phyloP scores from a whole-genome alignment of 1,140 invertebrate genomes.

The Neomicropteryx cornuta region DNA sequence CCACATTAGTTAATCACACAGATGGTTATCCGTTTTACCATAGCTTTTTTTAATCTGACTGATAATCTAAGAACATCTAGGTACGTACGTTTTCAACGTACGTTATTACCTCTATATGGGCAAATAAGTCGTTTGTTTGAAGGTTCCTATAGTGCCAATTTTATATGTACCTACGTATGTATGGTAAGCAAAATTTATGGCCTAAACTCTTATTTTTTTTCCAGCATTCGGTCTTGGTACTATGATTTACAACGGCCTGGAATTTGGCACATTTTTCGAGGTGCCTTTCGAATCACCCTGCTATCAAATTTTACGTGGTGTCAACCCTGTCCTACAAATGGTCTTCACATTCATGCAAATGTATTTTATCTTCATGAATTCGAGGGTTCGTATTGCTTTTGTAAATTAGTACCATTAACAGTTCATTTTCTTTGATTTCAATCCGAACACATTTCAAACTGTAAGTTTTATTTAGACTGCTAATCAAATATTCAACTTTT shows the following conservation, averaged over 20 bases:
- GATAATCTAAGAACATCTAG: no score
- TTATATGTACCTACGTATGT: no score
- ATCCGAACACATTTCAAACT: no score
- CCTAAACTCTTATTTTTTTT: slow-evolving; percentile 22
- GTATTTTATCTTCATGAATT: slow-evolving; percentile 99
- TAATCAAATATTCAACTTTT: not conserved
- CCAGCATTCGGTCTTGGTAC: slow-evolving; percentile 91
- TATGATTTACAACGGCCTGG: slow-evolving; percentile 94
- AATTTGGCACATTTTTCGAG: slow-evolving; percentile 90
- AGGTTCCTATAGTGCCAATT: no score
- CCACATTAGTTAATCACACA: no score
- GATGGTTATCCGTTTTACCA: no score
- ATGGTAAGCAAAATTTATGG: no score
- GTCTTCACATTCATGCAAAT: slow-evolving; percentile 97
- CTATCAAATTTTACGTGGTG: slow-evolving; percentile 76
- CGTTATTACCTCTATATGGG: no score
- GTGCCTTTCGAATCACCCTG: slow-evolving; percentile 79
- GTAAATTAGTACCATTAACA: slow-evolving; percentile 8
- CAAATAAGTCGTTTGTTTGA: no score
- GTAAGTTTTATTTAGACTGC: no score
- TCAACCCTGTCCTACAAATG: slow-evolving; percentile 91
- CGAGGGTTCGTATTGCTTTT: slow-evolving; percentile 61
- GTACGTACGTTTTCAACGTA: no score
- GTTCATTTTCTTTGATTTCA: slow-evolving; percentile 1
- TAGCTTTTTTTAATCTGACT: no score